phyloP scores from a whole-genome alignment of 2,113 vertebrate genomes.

The Sciurus niger region DNA sequence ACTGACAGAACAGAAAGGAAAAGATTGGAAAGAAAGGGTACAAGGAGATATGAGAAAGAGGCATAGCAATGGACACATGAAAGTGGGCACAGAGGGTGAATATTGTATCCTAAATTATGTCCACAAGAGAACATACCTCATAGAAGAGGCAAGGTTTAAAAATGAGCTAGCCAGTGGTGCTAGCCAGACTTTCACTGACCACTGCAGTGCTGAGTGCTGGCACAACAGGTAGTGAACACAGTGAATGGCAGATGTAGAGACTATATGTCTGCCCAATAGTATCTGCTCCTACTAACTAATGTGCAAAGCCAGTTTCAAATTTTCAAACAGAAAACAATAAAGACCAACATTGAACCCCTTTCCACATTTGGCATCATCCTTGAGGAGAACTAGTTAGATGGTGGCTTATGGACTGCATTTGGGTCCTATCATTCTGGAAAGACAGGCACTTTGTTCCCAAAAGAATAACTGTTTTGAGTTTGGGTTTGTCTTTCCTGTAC shows the following conservation, averaged over 20 bases:
- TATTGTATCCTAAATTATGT: neutral
- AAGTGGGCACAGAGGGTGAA: rapidly evolving
- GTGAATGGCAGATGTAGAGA: neutral
- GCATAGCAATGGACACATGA: no score
- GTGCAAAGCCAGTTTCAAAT: neutral
- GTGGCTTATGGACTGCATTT: neutral
- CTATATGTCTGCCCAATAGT: neutral
- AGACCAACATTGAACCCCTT: neutral
- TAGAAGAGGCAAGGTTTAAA: conserved; percentile 2
- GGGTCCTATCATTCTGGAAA: neutral
- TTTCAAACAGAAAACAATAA: neutral
- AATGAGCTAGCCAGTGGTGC: neutral
- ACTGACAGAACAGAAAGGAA: neutral
- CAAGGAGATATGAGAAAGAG: neutral
- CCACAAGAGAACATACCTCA: neutral
- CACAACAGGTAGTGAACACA: neutral
- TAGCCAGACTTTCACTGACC: neutral
- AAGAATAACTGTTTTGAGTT: neutral
- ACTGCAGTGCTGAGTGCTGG: neutral
- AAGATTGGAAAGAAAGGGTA: neutral
- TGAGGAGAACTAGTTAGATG: neutral
- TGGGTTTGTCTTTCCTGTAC: neutral
- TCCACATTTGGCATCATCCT: neutral
- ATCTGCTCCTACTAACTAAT: neutral
- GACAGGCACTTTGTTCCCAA: neutral